Evolutionary conservation across 2,113 vertebrate species (phyloP), one percentile per base, ranked within the genome.

Genomic region (Salvelinus namaycush): DNA sequence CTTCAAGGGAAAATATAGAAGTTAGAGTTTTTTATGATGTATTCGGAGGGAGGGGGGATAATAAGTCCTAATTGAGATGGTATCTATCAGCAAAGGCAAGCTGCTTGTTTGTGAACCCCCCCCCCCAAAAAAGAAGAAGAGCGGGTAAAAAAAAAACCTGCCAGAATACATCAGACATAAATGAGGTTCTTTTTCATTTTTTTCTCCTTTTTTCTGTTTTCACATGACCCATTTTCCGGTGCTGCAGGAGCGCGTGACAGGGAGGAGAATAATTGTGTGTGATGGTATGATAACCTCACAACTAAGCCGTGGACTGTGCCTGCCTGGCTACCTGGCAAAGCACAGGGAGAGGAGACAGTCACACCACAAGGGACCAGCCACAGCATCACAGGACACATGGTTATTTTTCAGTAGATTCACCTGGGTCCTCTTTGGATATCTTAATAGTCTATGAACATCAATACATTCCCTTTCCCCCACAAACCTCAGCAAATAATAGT

Each of bases 191-290:
- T 79, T 64, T 62, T 27, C 29, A 8, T 59, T 79, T 34, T 71
- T 27, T 29, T 68, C 24, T 68, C 29, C 22, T 20, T 1, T 31
- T 34, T 14, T 60, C 72, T 62, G 39, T 54, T 54, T 73, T 84
- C 29, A 70, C 71, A 34, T 79, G 80, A 84, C 82, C 82, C 81
- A 79, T 82, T 84, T 84, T 82, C 66, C 49, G 14, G 57, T 70
- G 34, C 74, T 75, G 71, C 39, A 68, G 34, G n/a, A 64, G 67
- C 69, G 34, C 12, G 69, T 73, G 83, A 76, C n/a, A 49, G 66
- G 70, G 57, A 34, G 64, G 27, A 18, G 62, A 67, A 22, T 24
- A 20, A 29, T 11, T 27, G 64, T 39, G 72, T 14, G 22, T 74
- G 20, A 64, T 64, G 20, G 59, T 34, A 62, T 74, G 64, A 26